These are phyloP conservation scores for Pherbina coryleti DNA, from an alignment of 2,888 invertebrate genomes.

Conservation along the genomic window DNA sequence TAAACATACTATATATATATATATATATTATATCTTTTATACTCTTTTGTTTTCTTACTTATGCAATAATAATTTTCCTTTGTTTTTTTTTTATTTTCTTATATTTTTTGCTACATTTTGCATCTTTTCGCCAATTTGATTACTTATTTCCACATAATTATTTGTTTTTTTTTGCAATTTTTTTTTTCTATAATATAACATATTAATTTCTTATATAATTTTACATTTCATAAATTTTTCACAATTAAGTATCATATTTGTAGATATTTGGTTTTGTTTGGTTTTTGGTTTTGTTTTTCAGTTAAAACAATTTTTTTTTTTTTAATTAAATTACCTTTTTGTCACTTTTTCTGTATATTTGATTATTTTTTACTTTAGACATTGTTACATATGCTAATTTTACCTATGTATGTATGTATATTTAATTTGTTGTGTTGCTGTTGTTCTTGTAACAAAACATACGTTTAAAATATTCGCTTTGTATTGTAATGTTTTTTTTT, in stretches of 20 bases:
- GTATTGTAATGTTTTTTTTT: not conserved
- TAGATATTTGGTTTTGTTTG: not conserved
- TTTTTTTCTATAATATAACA: not conserved
- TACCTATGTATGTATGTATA: conserved; percentile 44
- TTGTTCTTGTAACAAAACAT: not conserved
- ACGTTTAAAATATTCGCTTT: conserved; percentile 1
- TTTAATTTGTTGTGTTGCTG: conserved; percentile 27
- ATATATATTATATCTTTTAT: not conserved
- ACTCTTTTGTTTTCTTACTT: not conserved
- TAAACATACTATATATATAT: too few relatives aligned
- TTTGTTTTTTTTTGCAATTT: not conserved
- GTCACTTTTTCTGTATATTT: conserved; percentile 30
- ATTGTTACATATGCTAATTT: conserved; percentile 47
- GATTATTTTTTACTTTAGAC: conserved; percentile 38
- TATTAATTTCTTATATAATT: not conserved
- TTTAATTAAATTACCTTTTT: not conserved
- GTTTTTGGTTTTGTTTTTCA: not conserved
- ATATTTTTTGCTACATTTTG: not conserved
- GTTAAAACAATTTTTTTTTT: not conserved
- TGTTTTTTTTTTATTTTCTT: not conserved
- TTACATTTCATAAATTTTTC: not conserved
- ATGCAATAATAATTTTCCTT: not conserved
- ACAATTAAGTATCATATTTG: not conserved
- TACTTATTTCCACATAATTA: not conserved
- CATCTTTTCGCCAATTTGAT: not conserved